Percentiles rank a stretch among this genome's conserved stretches.
phyloP scores from a whole-genome alignment of 2,888 invertebrate genomes.

The Cheilosia urbana region DNA sequence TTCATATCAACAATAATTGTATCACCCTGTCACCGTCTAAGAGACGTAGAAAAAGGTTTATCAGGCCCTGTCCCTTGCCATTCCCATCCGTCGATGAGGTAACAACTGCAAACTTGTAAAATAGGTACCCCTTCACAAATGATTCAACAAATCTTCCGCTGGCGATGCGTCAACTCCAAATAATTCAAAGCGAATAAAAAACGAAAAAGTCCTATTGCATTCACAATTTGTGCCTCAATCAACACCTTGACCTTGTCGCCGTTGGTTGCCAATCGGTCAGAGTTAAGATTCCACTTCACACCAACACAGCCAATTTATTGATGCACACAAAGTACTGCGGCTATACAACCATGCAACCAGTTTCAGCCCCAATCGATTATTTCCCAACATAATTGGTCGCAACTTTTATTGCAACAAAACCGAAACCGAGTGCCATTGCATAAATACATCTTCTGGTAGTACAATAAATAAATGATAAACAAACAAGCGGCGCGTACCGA shows the following conservation, averaged over 20 bases:
- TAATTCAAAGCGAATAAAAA: background rate
- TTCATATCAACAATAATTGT: no score
- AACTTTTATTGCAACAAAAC: conserved; percentile 38
- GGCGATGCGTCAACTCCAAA: background rate
- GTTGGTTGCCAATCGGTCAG: background rate
- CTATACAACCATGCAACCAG: conserved; percentile 16
- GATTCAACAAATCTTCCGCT: no score
- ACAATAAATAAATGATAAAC: conserved; percentile 6
- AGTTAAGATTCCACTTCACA: conserved; percentile 24
- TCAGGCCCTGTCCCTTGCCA: no score
- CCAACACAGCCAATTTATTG: background rate
- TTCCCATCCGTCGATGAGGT: no score
- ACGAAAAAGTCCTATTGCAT: conserved; percentile 1
- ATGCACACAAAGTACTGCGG: background rate
- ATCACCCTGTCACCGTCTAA: no score
- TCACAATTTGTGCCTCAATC: background rate
- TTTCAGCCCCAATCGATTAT: conserved; percentile 7
- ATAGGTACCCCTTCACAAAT: no score
- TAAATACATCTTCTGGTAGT: conserved; percentile 26
- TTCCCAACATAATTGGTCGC: conserved; percentile 21
- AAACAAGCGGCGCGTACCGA: background rate
- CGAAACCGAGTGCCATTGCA: conserved; percentile 39
- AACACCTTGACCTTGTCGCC: conserved; percentile 50
- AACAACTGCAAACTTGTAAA: no score
- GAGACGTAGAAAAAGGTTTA: no score